phyloP scores from a whole-genome alignment of 2,113 vertebrate genomes.

The Chinchilla lanigera region DNA sequence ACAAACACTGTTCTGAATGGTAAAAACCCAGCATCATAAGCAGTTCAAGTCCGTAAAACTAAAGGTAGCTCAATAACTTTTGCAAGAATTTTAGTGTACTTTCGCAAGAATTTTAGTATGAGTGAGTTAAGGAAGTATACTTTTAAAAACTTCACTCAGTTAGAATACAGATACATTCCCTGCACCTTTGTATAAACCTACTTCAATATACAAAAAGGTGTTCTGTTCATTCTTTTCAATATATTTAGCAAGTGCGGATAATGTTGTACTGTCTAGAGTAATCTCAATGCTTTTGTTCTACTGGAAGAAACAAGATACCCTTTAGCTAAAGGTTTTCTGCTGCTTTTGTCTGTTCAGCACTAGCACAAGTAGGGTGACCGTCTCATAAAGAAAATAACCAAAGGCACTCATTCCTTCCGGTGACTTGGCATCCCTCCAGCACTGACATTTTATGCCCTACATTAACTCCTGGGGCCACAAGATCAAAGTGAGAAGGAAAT shows the following conservation, averaged over 20 bases:
- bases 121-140: conserved; percentile 47
- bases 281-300: conserved; percentile 51
- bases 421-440: neutral
- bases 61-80: neutral
- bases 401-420: conserved; percentile 23
- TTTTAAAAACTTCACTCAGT: conserved; percentile 12
- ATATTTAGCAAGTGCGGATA: neutral
- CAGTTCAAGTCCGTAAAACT: conserved; percentile 47
- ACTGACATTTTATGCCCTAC: neutral
- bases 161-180: neutral
- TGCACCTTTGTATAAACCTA: neutral
- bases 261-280: neutral
- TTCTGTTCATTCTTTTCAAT: neutral
- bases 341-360: conserved; percentile 53
- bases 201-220: neutral
- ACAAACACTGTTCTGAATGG: neutral
- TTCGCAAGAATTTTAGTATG: conserved; percentile 10
- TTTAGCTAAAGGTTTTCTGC: conserved; percentile 29
- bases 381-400: conserved; percentile 60
- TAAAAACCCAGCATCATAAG: conserved; percentile 48
- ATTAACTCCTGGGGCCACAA: conserved; percentile 20
- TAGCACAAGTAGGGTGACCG: neutral
- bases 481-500: neutral
- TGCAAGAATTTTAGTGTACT: neutral
- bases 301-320: conserved; percentile 20